A percentile compares a stretch with the other conserved stretches of the same genome.
phyloP scores from a whole-genome alignment of 1,140 invertebrate genomes.

The Anastrepha ludens region DNA sequence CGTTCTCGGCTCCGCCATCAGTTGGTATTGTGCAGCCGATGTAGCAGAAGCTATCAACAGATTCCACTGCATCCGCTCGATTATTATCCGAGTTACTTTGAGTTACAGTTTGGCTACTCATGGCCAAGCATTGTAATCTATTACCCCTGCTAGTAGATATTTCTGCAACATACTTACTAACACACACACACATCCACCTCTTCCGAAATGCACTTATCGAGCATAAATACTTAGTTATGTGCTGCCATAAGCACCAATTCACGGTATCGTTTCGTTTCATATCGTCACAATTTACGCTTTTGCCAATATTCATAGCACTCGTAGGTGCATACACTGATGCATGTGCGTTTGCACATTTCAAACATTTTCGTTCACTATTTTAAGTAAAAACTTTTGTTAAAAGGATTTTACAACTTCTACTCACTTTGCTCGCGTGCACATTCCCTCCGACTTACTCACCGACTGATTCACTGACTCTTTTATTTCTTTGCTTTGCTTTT shows the following conservation, averaged over 20 bases:
- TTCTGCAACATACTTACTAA: background rate
- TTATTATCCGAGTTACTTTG: too few relatives aligned
- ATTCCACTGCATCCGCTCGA: too few relatives aligned
- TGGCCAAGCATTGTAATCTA: too few relatives aligned
- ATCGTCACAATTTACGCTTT: background rate
- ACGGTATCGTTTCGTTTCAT: background rate
- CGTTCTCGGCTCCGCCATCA: too few relatives aligned
- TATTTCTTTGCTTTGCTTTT: background rate
- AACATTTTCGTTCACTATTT: background rate
- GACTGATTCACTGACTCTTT: background rate
- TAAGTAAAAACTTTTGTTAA: constrained; percentile 11
- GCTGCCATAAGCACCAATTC: too few relatives aligned
- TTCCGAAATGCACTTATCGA: background rate
- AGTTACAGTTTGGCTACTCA: too few relatives aligned
- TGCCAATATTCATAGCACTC: background rate
- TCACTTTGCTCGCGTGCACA: background rate
- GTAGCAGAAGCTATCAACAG: too few relatives aligned
- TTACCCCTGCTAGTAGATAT: background rate
- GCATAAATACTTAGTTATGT: background rate
- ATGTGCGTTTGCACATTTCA: background rate
- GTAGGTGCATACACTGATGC: too few relatives aligned
- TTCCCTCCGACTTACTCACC: background rate
- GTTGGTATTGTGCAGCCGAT: too few relatives aligned
- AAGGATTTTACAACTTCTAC: background rate
- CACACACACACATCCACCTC: background rate